Percentiles rank a stretch among this genome's conserved stretches.
Conservation (phyloP, 2,113 vertebrate species). For the Paralichthys olivaceus region DNA sequence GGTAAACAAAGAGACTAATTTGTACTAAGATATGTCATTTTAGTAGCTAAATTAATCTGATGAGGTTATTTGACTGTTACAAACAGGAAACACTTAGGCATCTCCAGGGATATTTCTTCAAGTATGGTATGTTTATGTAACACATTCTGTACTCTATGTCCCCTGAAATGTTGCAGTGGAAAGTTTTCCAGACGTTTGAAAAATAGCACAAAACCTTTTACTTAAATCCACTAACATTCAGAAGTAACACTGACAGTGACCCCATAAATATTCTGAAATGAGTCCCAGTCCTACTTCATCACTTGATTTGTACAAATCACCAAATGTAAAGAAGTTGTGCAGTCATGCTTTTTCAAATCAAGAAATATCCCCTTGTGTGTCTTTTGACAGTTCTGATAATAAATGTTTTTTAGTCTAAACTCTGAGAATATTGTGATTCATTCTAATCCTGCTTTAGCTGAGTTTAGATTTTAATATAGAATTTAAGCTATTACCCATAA, state of each 20-base stretch:
- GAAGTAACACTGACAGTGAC: neutral
- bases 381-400: no score
- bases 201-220: neutral
- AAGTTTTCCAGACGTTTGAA: neutral
- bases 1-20: neutral
- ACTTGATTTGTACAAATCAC: no score
- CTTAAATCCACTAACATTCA: neutral
- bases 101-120: neutral
- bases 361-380: no score
- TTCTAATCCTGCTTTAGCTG: no score
- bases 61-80: neutral
- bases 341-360: no score
- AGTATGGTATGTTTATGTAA: neutral
- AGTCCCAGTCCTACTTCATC: no score
- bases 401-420: no score
- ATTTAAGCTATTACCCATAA: no score
- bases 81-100: constrained; percentile 21
- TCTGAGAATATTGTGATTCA: no score
- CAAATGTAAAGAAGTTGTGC: no score
- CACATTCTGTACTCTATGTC: neutral
- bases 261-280: neutral
- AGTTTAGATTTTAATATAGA: no score
- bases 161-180: neutral
- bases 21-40: neutral
- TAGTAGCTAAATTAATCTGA: neutral